Evolutionary conservation across 1,140 invertebrate species (phyloP).

Genomic region (Caenorhabditis briggsae): DNA sequence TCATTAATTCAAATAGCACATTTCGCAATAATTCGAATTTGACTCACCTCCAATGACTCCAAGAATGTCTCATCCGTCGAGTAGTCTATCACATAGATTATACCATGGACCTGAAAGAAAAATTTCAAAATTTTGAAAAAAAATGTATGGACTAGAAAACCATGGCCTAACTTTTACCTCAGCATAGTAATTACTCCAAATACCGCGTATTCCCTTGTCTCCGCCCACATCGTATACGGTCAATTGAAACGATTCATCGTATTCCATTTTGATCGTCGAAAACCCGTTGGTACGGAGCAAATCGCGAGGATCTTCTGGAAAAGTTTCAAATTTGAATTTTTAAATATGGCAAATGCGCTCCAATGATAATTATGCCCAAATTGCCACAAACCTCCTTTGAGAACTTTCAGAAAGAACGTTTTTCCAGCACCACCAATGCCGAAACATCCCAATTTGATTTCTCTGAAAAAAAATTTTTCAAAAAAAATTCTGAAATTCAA

Average conservation of each 20-base stretch:
- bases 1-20: not conserved
- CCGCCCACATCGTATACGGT: slow-evolving; percentile 57
- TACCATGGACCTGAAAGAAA: not conserved
- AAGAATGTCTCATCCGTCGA: not conserved
- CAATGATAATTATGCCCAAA: too few relatives aligned
- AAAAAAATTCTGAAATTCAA: not conserved
- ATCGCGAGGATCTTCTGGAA: slow-evolving; percentile 55
- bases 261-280: slow-evolving; percentile 58
- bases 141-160: too few relatives aligned
- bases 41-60: slow-evolving; percentile 36
- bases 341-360: not conserved
- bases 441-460: slow-evolving; percentile 58
- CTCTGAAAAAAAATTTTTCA: slow-evolving; percentile 21
- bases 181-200: slow-evolving; percentile 59
- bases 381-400: slow-evolving; percentile 46
- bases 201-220: slow-evolving; percentile 41
- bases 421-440: slow-evolving; percentile 58
- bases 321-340: not conserved
- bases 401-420: slow-evolving; percentile 53
- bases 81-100: slow-evolving; percentile 45
- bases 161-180: slow-evolving; percentile 34
- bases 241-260: slow-evolving; percentile 38
- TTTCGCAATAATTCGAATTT: not conserved
- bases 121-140: not conserved
- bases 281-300: slow-evolving; percentile 59